Evolutionary conservation across 2,113 vertebrate species (phyloP).

Genomic region (Daboia siamensis): DNA sequence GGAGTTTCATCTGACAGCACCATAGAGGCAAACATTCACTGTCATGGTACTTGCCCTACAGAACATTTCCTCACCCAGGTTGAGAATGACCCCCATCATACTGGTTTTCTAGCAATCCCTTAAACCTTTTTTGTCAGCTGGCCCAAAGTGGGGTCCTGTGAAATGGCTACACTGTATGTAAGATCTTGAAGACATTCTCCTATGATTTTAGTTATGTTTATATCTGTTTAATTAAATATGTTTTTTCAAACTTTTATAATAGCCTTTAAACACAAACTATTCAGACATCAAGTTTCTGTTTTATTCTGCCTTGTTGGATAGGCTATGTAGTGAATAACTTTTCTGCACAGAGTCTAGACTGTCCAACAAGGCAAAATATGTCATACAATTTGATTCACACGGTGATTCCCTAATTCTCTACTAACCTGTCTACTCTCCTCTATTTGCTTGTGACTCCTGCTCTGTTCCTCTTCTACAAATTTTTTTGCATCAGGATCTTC

Average conservation of each 20-base stretch:
- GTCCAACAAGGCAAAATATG: not conserved
- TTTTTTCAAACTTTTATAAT: not conserved
- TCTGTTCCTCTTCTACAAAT: conserved; percentile 58
- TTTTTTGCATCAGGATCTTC: conserved; percentile 49
- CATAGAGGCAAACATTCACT: not conserved
- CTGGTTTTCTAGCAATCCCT: not conserved
- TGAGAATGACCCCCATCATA: not conserved
- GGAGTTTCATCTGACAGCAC: not conserved
- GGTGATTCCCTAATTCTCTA: accelerated
- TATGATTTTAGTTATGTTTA: not conserved
- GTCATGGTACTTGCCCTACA: not conserved
- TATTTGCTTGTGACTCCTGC: conserved; percentile 64
- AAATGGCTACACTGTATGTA: not conserved
- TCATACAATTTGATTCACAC: not conserved
- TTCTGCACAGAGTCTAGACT: not conserved
- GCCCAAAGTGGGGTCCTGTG: not conserved
- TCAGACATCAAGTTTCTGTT: not conserved
- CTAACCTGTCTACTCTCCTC: conserved; percentile 75
- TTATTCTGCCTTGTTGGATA: not conserved
- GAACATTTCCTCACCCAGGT: not conserved
- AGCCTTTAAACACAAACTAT: not conserved
- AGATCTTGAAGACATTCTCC: not conserved
- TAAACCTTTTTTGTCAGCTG: not conserved
- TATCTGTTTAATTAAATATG: not conserved
- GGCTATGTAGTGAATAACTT: not conserved